Evolutionary conservation across 2,888 invertebrate genomes (phyloP).

Genomic region (Noctua janthe): DNA sequence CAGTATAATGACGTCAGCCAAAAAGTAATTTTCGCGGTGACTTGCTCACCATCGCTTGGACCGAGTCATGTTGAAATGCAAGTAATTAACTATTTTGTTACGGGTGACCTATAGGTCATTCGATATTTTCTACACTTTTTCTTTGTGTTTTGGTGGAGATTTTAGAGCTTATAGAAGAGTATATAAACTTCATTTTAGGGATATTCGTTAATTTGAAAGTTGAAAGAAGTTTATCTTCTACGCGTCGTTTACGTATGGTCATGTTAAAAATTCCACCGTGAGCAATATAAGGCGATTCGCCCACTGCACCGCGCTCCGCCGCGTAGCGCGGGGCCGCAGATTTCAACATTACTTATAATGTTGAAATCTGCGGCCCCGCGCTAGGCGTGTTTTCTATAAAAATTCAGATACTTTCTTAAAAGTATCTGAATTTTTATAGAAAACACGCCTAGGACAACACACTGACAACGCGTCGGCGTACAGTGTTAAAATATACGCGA

Average conservation of each 20-base stretch:
- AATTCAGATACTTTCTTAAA: too few species aligned
- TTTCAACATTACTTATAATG: too few species aligned
- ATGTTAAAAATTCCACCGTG: neutral
- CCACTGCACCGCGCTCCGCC: too few species aligned
- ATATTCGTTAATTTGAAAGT: neutral
- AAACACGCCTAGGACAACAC: too few species aligned
- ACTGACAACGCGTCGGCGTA: too few species aligned
- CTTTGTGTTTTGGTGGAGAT: conserved; percentile 2
- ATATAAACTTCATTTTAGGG: neutral
- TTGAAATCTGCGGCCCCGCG: too few species aligned
- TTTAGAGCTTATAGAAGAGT: neutral
- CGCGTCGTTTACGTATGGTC: neutral
- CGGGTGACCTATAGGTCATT: conserved; percentile 58
- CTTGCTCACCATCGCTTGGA: conserved; percentile 73
- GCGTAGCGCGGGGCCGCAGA: too few species aligned
- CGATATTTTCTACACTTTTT: conserved; percentile 21
- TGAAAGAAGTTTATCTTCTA: neutral
- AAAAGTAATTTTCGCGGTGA: conserved; percentile 83
- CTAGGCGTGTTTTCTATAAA: too few species aligned
- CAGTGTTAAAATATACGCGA: too few species aligned
- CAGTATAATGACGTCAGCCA: conserved; percentile 81
- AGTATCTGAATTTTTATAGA: too few species aligned
- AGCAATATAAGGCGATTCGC: neutral
- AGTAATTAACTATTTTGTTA: conserved; percentile 77
- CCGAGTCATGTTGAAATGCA: conserved; percentile 68